Evolutionary conservation across 2,113 vertebrate species (phyloP).

Genomic region (Crotalus viridis): DNA sequence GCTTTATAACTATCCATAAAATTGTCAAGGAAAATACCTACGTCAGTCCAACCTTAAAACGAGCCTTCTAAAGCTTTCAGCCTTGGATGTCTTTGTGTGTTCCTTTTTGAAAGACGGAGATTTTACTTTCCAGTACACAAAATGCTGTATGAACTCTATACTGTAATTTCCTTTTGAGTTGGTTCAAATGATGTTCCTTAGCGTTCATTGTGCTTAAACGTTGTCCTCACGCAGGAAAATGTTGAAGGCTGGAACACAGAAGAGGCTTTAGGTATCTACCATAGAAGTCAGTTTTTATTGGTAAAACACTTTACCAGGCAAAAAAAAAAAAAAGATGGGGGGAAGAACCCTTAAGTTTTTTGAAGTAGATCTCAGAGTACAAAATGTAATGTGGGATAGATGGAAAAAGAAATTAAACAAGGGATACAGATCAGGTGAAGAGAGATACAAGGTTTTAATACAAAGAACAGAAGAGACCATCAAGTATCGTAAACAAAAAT

Average conservation of each 20-base stretch:
- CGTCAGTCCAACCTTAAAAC: constrained; percentile 17
- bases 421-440: neutral
- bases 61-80: constrained; percentile 21
- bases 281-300: neutral
- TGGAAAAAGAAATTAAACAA: neutral
- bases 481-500: neutral
- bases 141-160: neutral
- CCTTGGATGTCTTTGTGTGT: neutral
- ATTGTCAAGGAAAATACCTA: constrained; percentile 24
- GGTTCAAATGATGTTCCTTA: neutral
- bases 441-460: neutral
- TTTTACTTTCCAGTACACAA: neutral
- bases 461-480: neutral
- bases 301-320: neutral
- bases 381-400: neutral
- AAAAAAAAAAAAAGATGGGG: neutral
- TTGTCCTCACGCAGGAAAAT: neutral
- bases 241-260: neutral
- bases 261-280: constrained; percentile 10
- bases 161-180: neutral
- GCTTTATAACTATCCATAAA: constrained; percentile 36
- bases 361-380: neutral
- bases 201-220: neutral
- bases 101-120: neutral
- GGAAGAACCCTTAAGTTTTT: neutral